Conservation (phyloP, 2,888 invertebrate genomes). For the Rhingia campestris region DNA sequence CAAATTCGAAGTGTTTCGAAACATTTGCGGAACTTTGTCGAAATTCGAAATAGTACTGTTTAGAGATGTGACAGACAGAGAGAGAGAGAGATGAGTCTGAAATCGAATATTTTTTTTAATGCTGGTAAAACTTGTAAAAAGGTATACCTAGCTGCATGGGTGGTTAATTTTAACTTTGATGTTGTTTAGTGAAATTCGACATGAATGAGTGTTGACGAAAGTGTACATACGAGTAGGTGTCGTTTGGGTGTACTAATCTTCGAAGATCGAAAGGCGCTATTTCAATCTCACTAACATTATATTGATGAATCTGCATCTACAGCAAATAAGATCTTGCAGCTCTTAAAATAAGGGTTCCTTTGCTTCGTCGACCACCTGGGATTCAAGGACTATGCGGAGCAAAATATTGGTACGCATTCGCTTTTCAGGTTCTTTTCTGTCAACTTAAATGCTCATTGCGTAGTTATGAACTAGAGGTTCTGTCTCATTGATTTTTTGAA, state of each 20-base stretch:
- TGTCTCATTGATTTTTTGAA: too few relatives aligned
- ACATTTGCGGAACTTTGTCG: constrained; percentile 79
- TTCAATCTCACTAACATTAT: not conserved
- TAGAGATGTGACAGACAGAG: constrained; percentile 5
- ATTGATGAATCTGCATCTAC: not conserved
- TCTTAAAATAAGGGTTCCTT: too few relatives aligned
- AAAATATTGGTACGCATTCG: too few relatives aligned
- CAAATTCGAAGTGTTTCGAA: constrained; percentile 80
- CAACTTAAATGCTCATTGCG: too few relatives aligned
- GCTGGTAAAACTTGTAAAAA: constrained; percentile 26
- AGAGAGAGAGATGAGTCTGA: constrained; percentile 26
- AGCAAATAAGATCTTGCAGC: too few relatives aligned
- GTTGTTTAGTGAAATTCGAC: constrained; percentile 9
- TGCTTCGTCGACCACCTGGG: too few relatives aligned
- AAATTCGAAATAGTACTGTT: constrained; percentile 79
- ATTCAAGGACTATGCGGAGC: too few relatives aligned
- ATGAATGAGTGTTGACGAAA: not conserved
- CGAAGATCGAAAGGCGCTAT: not conserved
- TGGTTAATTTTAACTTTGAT: constrained; percentile 19
- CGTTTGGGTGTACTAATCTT: not conserved
- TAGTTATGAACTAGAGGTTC: too few relatives aligned
- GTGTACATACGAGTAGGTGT: not conserved
- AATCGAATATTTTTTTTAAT: not conserved
- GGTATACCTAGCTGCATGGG: constrained; percentile 19
- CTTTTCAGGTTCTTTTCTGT: too few relatives aligned